Conservation (phyloP, 2,888 invertebrate genomes). For the Oscheius myriophilus region DNA sequence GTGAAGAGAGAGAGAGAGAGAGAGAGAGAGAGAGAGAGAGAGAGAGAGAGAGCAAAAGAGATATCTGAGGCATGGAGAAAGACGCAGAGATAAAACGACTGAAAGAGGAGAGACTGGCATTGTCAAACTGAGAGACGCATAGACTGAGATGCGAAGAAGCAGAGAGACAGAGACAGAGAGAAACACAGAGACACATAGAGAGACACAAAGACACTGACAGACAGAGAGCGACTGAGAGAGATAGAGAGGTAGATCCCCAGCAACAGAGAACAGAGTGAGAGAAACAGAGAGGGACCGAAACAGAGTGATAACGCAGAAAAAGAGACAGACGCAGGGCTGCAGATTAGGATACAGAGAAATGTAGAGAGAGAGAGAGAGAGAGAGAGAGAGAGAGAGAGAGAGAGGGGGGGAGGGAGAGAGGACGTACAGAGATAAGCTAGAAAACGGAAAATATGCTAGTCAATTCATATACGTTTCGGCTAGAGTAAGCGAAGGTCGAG, state of each 20-base stretch:
- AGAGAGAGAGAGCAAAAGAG: no score
- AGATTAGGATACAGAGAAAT: background rate
- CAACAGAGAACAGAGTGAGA: no score
- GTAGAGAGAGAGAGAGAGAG: conserved; percentile 6
- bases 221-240: conserved; percentile 21
- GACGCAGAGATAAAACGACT: conserved; percentile 1
- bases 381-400: conserved; percentile 26
- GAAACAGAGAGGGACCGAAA: no score
- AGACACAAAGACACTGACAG: background rate
- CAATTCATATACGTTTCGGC: background rate
- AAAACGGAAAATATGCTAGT: no score
- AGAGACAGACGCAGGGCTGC: no score
- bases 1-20: no score
- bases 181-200: no score
- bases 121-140: background rate
- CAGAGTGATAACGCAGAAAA: no score
- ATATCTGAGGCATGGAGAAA: no score
- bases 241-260: background rate
- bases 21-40: no score
- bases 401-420: conserved; percentile 32
- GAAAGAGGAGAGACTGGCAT: background rate
- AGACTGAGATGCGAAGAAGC: no score
- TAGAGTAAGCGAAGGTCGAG: background rate
- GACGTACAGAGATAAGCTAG: background rate
- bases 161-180: no score